Base-by-base conservation (phyloP, 2,888 invertebrate species). In the Arge pagana region DNA sequence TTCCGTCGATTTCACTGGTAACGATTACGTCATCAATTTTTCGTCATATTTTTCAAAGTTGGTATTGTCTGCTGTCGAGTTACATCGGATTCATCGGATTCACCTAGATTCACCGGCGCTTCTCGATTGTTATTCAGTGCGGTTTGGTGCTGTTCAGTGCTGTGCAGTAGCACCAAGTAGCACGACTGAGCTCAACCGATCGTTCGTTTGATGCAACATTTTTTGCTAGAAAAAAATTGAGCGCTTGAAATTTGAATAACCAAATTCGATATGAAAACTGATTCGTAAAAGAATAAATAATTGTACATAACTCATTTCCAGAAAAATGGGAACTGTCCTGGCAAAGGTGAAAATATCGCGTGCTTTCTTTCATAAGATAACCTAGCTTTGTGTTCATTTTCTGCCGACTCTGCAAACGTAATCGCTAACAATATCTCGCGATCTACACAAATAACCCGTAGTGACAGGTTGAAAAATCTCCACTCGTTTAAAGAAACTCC, bases 301-400 rank as follows among this genome's bases (percentile, higher is more conserved):
- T 23, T 52, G 33, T 35, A 59, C 53, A 61, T 60, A 59, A 79
- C 56, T 10, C 28, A 45, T 24, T 16, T 51, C 56, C 48, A 53
- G 53, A 56, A 64, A 56, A 62, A 79, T 79, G 79, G 79, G 79
- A 26, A 77, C 77, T 50, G 79, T 78, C 49, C 75, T 79, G 56
- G 79, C 79, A 3, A 79, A 79, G 78, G 79, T 79, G 72, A 63
- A 36, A 35, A 39, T 49, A 13, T 11, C 16, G n/a, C 73, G 65
- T 10, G 19, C 45, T 26, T n/a, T n/a, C n/a, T n/a, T n/a, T 43
- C 55, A 48, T 52, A 52, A 37, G 56, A 57, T 62, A 65, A 65
- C 61, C 62, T 63, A 51, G 41, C 21, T 33, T 33, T 50, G 23
- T 8, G 15, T 28, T 23, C 33, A 21, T 10, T 13, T 8, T 43